Percentiles rank a stretch among this genome's conserved stretches.
These are phyloP conservation scores for Sturmia bella DNA, from an alignment of 2,888 invertebrate genomes.

Conservation along the genomic window DNA sequence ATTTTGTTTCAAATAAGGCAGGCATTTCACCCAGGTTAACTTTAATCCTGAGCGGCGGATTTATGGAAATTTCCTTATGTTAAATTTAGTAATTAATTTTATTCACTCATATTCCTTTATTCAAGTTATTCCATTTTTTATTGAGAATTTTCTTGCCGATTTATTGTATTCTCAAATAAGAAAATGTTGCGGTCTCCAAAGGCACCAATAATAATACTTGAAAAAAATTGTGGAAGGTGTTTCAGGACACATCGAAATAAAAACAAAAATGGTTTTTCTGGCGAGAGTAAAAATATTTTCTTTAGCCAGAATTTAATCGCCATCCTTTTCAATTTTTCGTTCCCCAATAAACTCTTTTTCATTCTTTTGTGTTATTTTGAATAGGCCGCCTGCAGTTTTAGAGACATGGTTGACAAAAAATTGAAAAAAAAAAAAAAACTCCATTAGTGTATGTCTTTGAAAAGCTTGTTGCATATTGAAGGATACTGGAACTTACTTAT, in stretches of 20 bases:
- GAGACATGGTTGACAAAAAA: slow-evolving; percentile 22
- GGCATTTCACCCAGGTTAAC: too few relatives aligned
- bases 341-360: slow-evolving; percentile 5
- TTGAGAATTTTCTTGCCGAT: slow-evolving; percentile 17
- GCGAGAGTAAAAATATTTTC: too few relatives aligned
- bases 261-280: background rate
- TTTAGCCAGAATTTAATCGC: slow-evolving; percentile 20
- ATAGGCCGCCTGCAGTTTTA: slow-evolving; percentile 56
- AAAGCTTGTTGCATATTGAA: background rate
- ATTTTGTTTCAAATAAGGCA: too few relatives aligned
- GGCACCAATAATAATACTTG: slow-evolving; percentile 1
- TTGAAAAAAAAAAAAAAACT: slow-evolving; percentile 11
- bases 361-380: slow-evolving; percentile 46
- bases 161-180: slow-evolving; percentile 2
- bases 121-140: slow-evolving; percentile 40
- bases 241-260: slow-evolving; percentile 12
- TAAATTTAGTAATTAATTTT: too few relatives aligned
- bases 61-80: too few relatives aligned
- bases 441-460: background rate
- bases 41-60: too few relatives aligned
- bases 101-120: too few relatives aligned
- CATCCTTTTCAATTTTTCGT: slow-evolving; percentile 20
- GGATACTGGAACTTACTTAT: background rate
- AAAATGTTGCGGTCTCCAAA: background rate
- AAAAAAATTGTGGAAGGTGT: slow-evolving; percentile 14